A percentile compares a stretch with the other conserved stretches of the same genome.
These are phyloP conservation scores for Dimorphilus gyrociliatus DNA, from an alignment of 2,888 invertebrate genomes.

Conservation along the genomic window DNA sequence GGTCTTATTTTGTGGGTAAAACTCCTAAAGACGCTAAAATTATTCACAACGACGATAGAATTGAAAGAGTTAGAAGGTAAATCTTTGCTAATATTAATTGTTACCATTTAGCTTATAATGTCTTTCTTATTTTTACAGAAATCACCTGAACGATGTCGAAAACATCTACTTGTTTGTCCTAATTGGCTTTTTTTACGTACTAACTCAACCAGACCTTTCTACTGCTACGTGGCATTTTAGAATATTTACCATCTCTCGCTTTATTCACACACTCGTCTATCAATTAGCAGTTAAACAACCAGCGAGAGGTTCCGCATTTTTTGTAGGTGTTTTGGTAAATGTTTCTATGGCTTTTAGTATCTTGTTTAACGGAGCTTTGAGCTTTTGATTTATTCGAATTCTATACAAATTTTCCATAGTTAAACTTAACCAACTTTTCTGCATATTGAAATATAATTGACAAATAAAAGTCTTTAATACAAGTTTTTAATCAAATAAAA, in stretches of 20 bases:
- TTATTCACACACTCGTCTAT: conserved; percentile 50
- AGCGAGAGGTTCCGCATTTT: conserved; percentile 40
- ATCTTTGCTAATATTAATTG: neutral
- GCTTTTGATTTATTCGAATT: too few relatives aligned
- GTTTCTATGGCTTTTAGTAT: conserved; percentile 43
- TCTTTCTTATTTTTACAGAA: conserved; percentile 39
- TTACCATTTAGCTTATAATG: conserved; percentile 1
- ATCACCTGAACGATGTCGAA: conserved; percentile 54
- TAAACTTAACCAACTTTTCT: too few relatives aligned
- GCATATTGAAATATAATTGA: too few relatives aligned
- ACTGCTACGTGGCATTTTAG: conserved; percentile 45
- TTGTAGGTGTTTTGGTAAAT: conserved; percentile 38
- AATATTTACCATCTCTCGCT: conserved; percentile 43
- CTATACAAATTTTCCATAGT: too few relatives aligned
- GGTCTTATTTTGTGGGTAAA: too few relatives aligned
- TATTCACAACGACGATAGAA: conserved; percentile 42
- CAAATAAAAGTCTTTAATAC: too few relatives aligned
- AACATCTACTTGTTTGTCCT: conserved; percentile 51
- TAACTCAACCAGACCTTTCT: conserved; percentile 43
- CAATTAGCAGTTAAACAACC: conserved; percentile 48
- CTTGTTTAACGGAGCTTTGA: too few relatives aligned
- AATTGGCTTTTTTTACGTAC: conserved; percentile 46
- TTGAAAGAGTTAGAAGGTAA: conserved; percentile 40
- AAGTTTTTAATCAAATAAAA: too few relatives aligned
- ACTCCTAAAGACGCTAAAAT: too few relatives aligned